phyloP scores from a whole-genome alignment of 2,797 vertebrate species.

The Ptychadena robeensis region DNA sequence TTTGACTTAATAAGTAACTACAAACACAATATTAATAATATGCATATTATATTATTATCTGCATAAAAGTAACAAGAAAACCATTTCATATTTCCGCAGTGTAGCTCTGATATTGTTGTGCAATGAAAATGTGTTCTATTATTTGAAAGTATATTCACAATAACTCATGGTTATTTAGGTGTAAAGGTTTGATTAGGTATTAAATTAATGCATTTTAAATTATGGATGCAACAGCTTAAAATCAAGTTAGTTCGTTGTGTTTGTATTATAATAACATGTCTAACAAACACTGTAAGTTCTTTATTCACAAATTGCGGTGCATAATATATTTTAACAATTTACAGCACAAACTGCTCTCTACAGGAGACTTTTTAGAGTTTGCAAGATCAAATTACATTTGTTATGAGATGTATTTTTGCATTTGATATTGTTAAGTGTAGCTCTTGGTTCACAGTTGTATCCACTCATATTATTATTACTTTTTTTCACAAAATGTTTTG shows the following conservation, averaged over 20 bases:
- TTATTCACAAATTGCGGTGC: neutral
- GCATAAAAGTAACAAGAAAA: neutral
- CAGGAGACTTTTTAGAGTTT: neutral
- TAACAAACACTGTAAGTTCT: neutral
- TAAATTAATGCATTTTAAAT: conserved; percentile 8
- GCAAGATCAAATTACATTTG: conserved; percentile 3
- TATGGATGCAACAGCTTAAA: neutral
- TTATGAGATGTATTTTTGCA: neutral
- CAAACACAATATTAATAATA: conserved; percentile 12
- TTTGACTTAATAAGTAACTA: neutral
- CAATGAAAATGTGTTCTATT: conserved; percentile 6
- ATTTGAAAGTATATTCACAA: conserved; percentile 9
- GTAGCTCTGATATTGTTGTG: conserved; percentile 16
- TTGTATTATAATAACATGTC: neutral
- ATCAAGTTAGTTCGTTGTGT: neutral
- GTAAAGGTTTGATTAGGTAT: conserved; percentile 30
- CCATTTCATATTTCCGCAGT: conserved; percentile 14
- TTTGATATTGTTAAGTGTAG: neutral
- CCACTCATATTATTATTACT: neutral
- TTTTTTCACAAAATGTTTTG: neutral
- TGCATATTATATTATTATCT: conserved; percentile 18
- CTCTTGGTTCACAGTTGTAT: neutral
- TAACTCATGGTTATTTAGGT: conserved; percentile 29
- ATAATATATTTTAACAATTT: conserved; percentile 6
- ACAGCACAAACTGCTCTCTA: neutral